A percentile compares a stretch with the other conserved stretches of the same genome.
Evolutionary conservation across 2,888 invertebrate species (phyloP).

Genomic region (Apodemia zela): DNA sequence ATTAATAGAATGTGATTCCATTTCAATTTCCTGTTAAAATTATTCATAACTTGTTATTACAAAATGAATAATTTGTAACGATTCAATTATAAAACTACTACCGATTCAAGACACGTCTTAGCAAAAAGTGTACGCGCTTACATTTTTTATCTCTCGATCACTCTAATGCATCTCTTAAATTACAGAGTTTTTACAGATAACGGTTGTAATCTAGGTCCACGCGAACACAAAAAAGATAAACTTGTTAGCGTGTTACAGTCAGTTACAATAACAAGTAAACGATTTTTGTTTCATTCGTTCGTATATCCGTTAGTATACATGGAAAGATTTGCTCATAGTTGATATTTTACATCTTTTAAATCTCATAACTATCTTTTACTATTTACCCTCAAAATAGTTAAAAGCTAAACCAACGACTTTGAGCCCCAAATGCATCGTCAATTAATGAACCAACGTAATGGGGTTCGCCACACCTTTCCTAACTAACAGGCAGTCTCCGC

Average conservation of each 20-base stretch:
- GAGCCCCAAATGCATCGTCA: no score
- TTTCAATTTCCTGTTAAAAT: background rate
- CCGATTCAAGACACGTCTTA: background rate
- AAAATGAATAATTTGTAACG: background rate
- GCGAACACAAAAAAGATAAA: background rate
- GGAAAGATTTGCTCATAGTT: no score
- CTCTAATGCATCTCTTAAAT: constrained; percentile 3
- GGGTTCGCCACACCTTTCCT: background rate
- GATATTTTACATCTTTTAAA: no score
- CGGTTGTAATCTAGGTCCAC: background rate
- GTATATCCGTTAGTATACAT: background rate
- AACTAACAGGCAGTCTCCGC: background rate
- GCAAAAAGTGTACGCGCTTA: constrained; percentile 16
- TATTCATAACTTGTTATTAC: background rate
- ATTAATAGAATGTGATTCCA: no score
- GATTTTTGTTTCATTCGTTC: background rate
- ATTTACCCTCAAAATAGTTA: no score
- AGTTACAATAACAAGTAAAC: background rate
- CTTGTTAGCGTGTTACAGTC: background rate
- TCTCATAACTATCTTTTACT: no score
- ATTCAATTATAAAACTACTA: constrained; percentile 12
- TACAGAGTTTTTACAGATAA: constrained; percentile 9
- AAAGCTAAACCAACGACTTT: no score
- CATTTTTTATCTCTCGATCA: constrained; percentile 1
- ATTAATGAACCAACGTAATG: no score